Evolutionary conservation across 2,888 invertebrate genomes (phyloP), one percentile per base, ranked within the genome.

Genomic region (Chrysina gloriosa): DNA sequence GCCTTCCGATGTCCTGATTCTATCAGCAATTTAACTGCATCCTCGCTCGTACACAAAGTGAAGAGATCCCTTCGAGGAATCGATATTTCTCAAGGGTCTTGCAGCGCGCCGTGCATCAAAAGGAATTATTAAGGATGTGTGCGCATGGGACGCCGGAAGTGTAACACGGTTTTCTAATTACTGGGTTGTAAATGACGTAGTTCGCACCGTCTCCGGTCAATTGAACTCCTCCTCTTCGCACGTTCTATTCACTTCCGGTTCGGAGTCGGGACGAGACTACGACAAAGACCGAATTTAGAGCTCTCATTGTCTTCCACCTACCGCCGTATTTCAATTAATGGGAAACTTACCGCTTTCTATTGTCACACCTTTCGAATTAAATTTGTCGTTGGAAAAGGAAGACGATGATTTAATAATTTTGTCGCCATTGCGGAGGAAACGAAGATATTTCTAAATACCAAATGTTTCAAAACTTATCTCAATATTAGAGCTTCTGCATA

Each of bases 171-270:
- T 72, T 72, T 71, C 67, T 69, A 72, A 72, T 72, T 72, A 72
- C 70, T 65, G 64, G 58, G 65, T 61, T 68, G 64, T 73, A 73
- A 73, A 71, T 73, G 70, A 73, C 71, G 73, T 70, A 71, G 71
- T 71, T 69, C 69, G 63, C 58, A 19, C 16, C 58, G 58, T 42
- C 58, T 61, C 58, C 58, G 58, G 58, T 61, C 58, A 61, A 61
- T 61, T 61, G 58, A 61, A 61, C 58, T 42, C 42, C 58, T 61
- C 58, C 27, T 45, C 42, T 19, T 16, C 27, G 42, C 58, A 45
- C 58, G 19, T 61, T 61, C 58, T 61, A 61, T 61, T 61, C 58
- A 61, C 58, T 61, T 61, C 58, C 58, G 42, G 42, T 61, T 25
- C 9, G 42, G 6, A 25, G 11, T 11, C 16, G 27, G 42, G 42